These are phyloP conservation scores for Phalangium opilio DNA, from an alignment of 2,888 invertebrate species.

Conservation along the genomic window DNA sequence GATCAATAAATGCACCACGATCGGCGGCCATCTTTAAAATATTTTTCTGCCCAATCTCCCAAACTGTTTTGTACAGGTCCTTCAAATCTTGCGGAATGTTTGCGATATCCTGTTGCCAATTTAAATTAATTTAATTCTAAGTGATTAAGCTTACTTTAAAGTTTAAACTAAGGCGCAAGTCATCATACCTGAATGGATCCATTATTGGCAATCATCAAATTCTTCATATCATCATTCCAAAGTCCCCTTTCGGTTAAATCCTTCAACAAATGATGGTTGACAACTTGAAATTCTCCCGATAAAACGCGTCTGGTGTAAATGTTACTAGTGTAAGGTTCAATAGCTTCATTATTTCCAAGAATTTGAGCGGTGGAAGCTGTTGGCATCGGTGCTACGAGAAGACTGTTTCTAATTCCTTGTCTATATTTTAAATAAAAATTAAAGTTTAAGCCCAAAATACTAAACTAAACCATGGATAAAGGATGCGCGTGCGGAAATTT, in stretches of 20 bases:
- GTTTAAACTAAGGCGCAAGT: not conserved
- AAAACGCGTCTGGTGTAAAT: slow-evolving; percentile 85
- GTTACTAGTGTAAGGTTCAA: slow-evolving; percentile 96
- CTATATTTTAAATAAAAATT: too few species aligned
- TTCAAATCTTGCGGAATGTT: slow-evolving; percentile 69
- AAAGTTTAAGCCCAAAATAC: too few species aligned
- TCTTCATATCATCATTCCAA: slow-evolving; percentile 94
- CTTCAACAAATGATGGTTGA: slow-evolving; percentile 85
- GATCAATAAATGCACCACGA: slow-evolving; percentile 94
- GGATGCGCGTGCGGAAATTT: too few species aligned
- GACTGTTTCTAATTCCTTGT: slow-evolving; percentile 80
- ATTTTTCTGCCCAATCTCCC: slow-evolving; percentile 89
- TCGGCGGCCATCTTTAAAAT: slow-evolving; percentile 95
- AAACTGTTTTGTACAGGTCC: slow-evolving; percentile 83
- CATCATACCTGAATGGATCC: slow-evolving; percentile 64
- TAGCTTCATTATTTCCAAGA: slow-evolving; percentile 94
- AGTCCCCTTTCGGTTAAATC: slow-evolving; percentile 79
- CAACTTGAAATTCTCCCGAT: slow-evolving; percentile 84
- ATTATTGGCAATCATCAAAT: slow-evolving; percentile 70
- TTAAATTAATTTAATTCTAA: slow-evolving; percentile 2
- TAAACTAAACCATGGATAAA: too few species aligned
- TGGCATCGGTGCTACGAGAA: slow-evolving; percentile 93
- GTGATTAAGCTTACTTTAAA: too few species aligned
- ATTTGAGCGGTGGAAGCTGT: slow-evolving; percentile 99
- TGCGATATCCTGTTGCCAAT: slow-evolving; percentile 46